Conservation (phyloP, 2,797 vertebrate species). For the Ctenochaetus hawaiiensis region DNA sequence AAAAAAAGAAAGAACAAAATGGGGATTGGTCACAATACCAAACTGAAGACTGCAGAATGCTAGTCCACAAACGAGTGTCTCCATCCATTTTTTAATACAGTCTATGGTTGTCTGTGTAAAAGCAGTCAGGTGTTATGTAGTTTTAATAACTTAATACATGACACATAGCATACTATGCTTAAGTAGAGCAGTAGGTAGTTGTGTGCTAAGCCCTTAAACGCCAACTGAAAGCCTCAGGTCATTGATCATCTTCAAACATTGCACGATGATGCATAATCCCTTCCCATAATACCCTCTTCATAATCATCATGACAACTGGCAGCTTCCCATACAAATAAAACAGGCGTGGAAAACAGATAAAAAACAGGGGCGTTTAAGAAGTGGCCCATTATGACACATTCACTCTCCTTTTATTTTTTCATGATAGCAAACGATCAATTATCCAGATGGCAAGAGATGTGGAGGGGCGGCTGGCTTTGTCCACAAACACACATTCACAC, state of each 20-base stretch:
- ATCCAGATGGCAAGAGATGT: conserved; percentile 83
- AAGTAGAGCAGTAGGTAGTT: conserved; percentile 12
- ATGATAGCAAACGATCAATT: conserved; percentile 83
- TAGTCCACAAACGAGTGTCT: no score
- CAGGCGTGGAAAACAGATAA: conserved; percentile 62
- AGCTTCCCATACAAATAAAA: conserved; percentile 70
- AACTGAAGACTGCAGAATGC: no score
- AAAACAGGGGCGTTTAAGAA: conserved; percentile 77
- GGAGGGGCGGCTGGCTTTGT: conserved; percentile 53
- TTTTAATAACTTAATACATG: conserved; percentile 9
- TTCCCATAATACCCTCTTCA: conserved; percentile 76
- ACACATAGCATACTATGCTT: background rate
- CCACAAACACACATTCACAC: conserved; percentile 28
- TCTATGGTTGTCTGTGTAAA: no score
- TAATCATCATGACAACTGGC: conserved; percentile 79
- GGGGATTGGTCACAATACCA: no score
- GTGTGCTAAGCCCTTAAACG: conserved; percentile 44
- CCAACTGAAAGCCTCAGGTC: conserved; percentile 66
- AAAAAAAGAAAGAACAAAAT: no score
- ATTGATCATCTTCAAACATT: conserved; percentile 79
- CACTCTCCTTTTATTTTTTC: conserved; percentile 75
- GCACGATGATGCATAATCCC: conserved; percentile 75
- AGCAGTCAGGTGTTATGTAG: no score
- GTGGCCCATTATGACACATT: conserved; percentile 80
- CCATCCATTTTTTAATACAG: no score